Percentiles rank a stretch among this genome's conserved stretches.
Conservation (phyloP, 2,888 invertebrate species). For the Mylabris sibirica region DNA sequence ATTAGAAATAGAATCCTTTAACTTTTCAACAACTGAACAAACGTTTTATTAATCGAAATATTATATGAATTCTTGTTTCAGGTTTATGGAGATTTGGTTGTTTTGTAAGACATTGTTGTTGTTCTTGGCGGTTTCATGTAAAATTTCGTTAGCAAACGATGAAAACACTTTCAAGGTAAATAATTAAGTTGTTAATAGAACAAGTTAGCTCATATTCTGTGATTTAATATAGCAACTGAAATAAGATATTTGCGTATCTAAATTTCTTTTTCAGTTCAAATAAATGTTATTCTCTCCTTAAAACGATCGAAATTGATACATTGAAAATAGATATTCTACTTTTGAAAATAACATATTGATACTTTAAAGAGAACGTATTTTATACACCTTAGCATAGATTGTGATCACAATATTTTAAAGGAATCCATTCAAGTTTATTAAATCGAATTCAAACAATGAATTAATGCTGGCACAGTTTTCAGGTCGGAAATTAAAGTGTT, state of each 20-base stretch:
- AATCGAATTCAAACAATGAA: slow-evolving; percentile 51
- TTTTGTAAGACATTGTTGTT: slow-evolving; percentile 47
- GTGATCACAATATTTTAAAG: slow-evolving; percentile 46
- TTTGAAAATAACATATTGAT: too few species aligned
- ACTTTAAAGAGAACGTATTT: too few species aligned
- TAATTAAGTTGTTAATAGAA: neutral
- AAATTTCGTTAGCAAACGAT: slow-evolving; percentile 41
- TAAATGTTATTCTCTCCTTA: too few species aligned
- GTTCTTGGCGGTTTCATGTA: slow-evolving; percentile 45
- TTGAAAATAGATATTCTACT: too few species aligned
- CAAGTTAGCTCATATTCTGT: neutral
- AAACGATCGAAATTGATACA: too few species aligned
- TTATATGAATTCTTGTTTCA: slow-evolving; percentile 38
- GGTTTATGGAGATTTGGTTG: slow-evolving; percentile 55
- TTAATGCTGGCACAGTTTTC: slow-evolving; percentile 46
- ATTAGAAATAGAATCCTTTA: neutral
- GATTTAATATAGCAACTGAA: too few species aligned
- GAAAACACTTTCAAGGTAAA: slow-evolving; percentile 53
- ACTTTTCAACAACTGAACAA: neutral
- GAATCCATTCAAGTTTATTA: slow-evolving; percentile 48
- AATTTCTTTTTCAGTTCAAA: too few species aligned
- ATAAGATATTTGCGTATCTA: too few species aligned
- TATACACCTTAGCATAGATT: too few species aligned
- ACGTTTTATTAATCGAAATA: neutral
- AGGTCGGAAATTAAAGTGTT: slow-evolving; percentile 53